These are phyloP conservation scores for Motacilla tschutschensis DNA, from an alignment of 2,113 vertebrate species.

Conservation along the genomic window DNA sequence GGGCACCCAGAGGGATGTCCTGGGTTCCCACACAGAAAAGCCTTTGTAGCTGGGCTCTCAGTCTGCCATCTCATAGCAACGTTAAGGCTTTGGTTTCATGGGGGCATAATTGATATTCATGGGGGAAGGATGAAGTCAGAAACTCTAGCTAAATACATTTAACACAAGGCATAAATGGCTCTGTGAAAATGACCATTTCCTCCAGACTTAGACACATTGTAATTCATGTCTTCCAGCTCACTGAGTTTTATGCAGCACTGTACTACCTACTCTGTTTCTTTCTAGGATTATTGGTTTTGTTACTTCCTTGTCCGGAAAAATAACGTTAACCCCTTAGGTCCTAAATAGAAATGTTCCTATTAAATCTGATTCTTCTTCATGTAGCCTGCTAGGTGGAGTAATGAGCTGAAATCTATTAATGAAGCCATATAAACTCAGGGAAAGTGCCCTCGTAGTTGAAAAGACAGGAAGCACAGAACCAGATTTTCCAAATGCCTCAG, in stretches of 20 bases:
- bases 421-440: not conserved
- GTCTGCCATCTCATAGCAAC: accelerated
- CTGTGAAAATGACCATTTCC: not conserved
- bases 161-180: not conserved
- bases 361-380: not conserved
- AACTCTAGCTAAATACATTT: not conserved
- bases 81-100: not conserved
- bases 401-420: not conserved
- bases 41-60: not conserved
- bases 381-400: not conserved
- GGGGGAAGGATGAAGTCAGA: not conserved
- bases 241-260: not conserved
- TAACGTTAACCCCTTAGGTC: not conserved
- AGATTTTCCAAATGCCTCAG: not conserved
- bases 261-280: not conserved
- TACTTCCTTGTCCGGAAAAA: not conserved
- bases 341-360: not conserved
- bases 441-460: not conserved
- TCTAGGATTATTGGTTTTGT: not conserved
- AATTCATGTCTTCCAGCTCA: not conserved
- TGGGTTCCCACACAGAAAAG: not conserved
- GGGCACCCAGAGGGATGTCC: no score
- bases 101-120: not conserved
- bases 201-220: not conserved
- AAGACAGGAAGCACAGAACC: not conserved